Conservation (phyloP, 2,888 invertebrate genomes). For the Euplagia quadripunctaria region DNA sequence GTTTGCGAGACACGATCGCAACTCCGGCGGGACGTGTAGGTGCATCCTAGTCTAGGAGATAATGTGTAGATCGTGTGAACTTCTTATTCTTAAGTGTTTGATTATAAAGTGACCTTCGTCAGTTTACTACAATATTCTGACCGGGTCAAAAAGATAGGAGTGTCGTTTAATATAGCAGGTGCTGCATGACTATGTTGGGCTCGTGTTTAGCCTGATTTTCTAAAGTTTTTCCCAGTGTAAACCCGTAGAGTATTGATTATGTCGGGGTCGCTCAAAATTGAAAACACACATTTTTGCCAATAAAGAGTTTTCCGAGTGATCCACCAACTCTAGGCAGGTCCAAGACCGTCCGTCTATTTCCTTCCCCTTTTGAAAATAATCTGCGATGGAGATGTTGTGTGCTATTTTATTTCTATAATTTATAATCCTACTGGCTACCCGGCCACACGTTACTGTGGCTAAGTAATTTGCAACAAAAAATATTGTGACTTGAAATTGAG, state of each 20-base stretch:
- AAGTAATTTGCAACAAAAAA: too few relatives aligned
- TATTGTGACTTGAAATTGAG: too few relatives aligned
- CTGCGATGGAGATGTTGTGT: neutral
- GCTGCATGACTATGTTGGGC: neutral
- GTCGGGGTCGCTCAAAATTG: neutral
- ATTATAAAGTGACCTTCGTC: neutral
- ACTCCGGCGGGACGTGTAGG: slow-evolving; percentile 48
- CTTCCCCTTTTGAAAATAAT: neutral
- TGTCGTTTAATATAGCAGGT: neutral
- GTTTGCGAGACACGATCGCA: slow-evolving; percentile 50
- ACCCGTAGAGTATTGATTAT: rapidly evolving
- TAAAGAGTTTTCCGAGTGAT: too few relatives aligned
- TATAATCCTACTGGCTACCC: too few relatives aligned
- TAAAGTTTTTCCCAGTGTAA: neutral
- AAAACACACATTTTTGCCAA: too few relatives aligned
- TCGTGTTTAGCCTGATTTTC: neutral
- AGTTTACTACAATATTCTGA: neutral
- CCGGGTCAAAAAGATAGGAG: neutral
- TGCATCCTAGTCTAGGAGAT: slow-evolving; percentile 44
- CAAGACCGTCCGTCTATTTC: neutral
- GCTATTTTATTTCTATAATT: too few relatives aligned
- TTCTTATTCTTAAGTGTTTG: neutral
- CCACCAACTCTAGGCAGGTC: too few relatives aligned
- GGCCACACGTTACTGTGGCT: too few relatives aligned
- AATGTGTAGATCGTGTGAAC: neutral